These are phyloP conservation scores for Drosophila antonietae DNA, from an alignment of 2,888 invertebrate genomes.

Conservation along the genomic window DNA sequence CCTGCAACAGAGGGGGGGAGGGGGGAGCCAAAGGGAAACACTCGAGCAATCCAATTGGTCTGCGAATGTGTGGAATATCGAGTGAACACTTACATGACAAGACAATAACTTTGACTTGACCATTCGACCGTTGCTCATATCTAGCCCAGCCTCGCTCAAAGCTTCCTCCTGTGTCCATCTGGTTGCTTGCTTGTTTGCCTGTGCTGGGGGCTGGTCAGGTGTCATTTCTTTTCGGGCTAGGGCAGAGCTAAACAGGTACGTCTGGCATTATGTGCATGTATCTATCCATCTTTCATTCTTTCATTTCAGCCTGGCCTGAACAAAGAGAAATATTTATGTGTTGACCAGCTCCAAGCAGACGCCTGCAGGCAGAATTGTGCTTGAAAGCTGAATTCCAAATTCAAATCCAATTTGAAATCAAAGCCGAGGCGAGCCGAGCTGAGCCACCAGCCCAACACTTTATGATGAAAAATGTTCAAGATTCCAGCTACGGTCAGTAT, in stretches of 20 bases:
- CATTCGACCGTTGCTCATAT: slow-evolving; percentile 80
- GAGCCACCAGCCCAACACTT: slow-evolving; percentile 47
- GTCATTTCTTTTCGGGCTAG: slow-evolving; percentile 8
- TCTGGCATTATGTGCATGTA: slow-evolving; percentile 14
- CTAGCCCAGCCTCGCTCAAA: slow-evolving; percentile 28
- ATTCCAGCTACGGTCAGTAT: slow-evolving; percentile 59
- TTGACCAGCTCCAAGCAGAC: slow-evolving; percentile 49
- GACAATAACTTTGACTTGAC: slow-evolving; percentile 81
- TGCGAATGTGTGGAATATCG: slow-evolving; percentile 11
- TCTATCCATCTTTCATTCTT: slow-evolving; percentile 33
- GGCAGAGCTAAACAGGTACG: slow-evolving; percentile 10
- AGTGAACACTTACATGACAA: slow-evolving; percentile 70
- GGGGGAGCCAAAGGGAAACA: slow-evolving; percentile 41
- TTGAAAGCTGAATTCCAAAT: slow-evolving; percentile 75
- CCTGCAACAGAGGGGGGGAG: slow-evolving; percentile 7
- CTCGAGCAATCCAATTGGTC: slow-evolving; percentile 30
- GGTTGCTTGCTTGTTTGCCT: slow-evolving; percentile 38
- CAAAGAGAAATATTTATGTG: slow-evolving; percentile 79
- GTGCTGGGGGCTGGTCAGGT: slow-evolving; percentile 16
- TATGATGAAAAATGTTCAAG: slow-evolving; percentile 79
- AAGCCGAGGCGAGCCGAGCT: slow-evolving; percentile 52
- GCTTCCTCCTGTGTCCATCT: slow-evolving; percentile 6
- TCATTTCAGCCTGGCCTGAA: slow-evolving; percentile 52
- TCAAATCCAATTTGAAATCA: slow-evolving; percentile 79
- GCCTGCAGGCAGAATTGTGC: slow-evolving; percentile 48